Conservation (phyloP, 2,888 invertebrate genomes). For the Papilio protenor region DNA sequence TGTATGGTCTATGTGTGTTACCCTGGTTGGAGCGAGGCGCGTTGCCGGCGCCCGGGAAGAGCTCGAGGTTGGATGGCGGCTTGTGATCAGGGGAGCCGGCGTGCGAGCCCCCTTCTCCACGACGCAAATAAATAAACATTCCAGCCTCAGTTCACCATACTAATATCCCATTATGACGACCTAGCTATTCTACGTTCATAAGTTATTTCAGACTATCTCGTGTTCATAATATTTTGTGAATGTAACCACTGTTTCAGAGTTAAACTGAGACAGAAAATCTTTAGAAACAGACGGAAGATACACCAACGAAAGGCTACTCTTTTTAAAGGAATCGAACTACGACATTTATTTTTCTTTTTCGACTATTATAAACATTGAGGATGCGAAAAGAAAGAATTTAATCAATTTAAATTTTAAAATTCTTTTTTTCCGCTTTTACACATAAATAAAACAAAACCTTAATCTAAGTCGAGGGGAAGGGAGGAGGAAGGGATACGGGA, state of each 20-base stretch:
- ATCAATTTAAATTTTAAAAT: background rate
- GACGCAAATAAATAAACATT: constrained; percentile 67
- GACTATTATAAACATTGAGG: background rate
- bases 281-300: constrained; percentile 35
- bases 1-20: constrained; percentile 79
- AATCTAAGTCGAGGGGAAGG: constrained; percentile 46
- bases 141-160: constrained; percentile 58
- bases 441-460: constrained; percentile 46
- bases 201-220: background rate
- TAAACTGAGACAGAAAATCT: constrained; percentile 35
- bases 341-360: constrained; percentile 28
- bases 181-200: background rate
- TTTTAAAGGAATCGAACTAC: constrained; percentile 37
- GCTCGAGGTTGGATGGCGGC: constrained; percentile 89
- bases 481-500: constrained; percentile 51
- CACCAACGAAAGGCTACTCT: constrained; percentile 26
- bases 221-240: constrained; percentile 31
- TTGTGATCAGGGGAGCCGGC: constrained; percentile 87
- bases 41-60: constrained; percentile 86
- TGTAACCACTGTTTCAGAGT: constrained; percentile 26
- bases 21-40: constrained; percentile 91
- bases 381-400: constrained; percentile 39
- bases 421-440: constrained; percentile 31
- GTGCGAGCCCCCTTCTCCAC: constrained; percentile 77
- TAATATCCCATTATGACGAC: background rate